Evolutionary conservation across 2,113 vertebrate genomes (phyloP), one percentile per base, ranked within the genome.

Genomic region (Argyrosomus japonicus): DNA sequence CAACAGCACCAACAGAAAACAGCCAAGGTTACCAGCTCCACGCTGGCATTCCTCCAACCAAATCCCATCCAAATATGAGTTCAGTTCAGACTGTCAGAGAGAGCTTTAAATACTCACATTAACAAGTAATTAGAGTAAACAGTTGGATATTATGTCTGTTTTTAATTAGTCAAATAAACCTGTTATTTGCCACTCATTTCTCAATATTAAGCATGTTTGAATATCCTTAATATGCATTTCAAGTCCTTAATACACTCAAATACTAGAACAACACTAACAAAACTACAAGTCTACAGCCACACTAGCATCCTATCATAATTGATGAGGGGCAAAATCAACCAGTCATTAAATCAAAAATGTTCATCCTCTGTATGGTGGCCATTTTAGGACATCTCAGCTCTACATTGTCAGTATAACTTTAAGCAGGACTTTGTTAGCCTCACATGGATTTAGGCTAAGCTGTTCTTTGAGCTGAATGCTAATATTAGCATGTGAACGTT

Each of bases 11-110:
- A 25, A 27, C 48, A 47, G 53, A 29, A 78, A 68, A 85, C 67
- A 58, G 6, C 71, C 78, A 47, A 86, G 88, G 81, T 70, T 75
- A 72, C 67, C 65, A 18, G 75, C 75, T 68, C 50, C 1, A 19
- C 2, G 17, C 47, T 25, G 74, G 73, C 36, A 3, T 10, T 14
- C 21, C 72, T 54, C 57, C 80, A 73, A 36, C 7, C 74, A 53
- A 47, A 51, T 25, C 9, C 12, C 8, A 61, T 54, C 25, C 15
- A 21, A 67, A 56, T 53, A 73, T 63, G 0, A 63, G 50, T 17
- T 25, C 36, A 36, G 36, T 36, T 36, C 54, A 68, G n/a, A 15
- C 47, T 29, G 61, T 47, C 65, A 32, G 51, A 68, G 57, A 3
- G 13, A 21, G 63, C 53, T n/a, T 4, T 4, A 47, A 18, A 23